Evolutionary conservation across 2,797 vertebrate genomes (phyloP), one percentile per base, ranked within the genome.

Genomic region (Helostoma temminkii): DNA sequence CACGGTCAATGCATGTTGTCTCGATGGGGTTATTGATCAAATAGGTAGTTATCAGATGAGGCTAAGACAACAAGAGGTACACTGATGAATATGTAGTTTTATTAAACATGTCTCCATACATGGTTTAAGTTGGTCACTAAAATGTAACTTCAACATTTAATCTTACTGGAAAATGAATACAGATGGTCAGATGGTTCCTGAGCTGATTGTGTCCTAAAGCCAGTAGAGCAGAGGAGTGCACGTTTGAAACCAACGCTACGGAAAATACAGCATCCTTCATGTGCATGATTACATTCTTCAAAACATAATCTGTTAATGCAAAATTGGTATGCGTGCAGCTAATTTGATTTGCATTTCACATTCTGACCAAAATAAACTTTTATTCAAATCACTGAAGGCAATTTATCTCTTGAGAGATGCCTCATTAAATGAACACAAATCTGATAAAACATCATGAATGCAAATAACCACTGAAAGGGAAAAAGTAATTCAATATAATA

Each of bases 181-280:
- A 75, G 59, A 58, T 26, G 66, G 34, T 69, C 46, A 24, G 9
- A 46, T 16, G 6, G 25, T 56, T 49, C 37, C 41, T 53, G 42
- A 63, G 30, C 30, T 15, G 9, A 59, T 45, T 69, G 36, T 41
- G 36, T 53, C 54, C 32, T 41, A 8, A 37, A 25, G 5, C 24
- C 46, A n/a, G 54, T 46, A 32, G 52, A 78, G 42, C 42, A 37
- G 21, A 43, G 2, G 10, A 59, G 18, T 30, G 24, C 22, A 26
- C 37, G 15, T 28, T 73, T 62, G 8, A 43, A 52, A 55, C 43
- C 45, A 62, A 6, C 1, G 16, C 25, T 54, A 6, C 28, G 41
- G 28, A 43, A 34, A 10, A 18, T 15, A 22, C 0, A 24, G 11
- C 2, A 39, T 64, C 22, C 24, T 34, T 57, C 14, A 46, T 15